A percentile compares a stretch with the other conserved stretches of the same genome.
phyloP scores from a whole-genome alignment of 2,888 invertebrate genomes.

The Catocala nupta region DNA sequence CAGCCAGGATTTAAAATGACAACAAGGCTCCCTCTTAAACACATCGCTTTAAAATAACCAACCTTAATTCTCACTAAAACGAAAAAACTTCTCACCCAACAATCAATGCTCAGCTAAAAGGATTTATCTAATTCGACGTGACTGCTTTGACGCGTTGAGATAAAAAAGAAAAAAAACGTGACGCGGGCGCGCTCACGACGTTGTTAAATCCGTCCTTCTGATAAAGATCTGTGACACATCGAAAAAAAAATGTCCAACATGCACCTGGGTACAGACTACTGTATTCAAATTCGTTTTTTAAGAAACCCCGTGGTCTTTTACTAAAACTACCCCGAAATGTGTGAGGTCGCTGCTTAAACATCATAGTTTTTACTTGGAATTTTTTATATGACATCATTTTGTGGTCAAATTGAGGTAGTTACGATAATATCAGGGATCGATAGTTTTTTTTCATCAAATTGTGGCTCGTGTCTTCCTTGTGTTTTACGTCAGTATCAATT shows the following conservation, averaged over 20 bases:
- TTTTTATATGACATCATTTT: slow-evolving; percentile 70
- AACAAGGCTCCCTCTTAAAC: slow-evolving; percentile 12
- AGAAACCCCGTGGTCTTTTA: slow-evolving; percentile 72
- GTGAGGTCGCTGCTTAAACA: slow-evolving; percentile 73
- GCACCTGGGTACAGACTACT: slow-evolving; percentile 70
- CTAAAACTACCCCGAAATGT: slow-evolving; percentile 71
- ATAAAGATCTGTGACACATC: slow-evolving; percentile 86
- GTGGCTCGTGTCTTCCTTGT: slow-evolving; percentile 46
- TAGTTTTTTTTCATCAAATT: slow-evolving; percentile 30
- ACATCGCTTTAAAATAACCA: slow-evolving; percentile 29
- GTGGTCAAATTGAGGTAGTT: slow-evolving; percentile 61
- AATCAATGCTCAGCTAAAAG: slow-evolving; percentile 75
- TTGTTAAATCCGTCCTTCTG: slow-evolving; percentile 82
- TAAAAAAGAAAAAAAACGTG: slow-evolving; percentile 71
- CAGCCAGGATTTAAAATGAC: slow-evolving; percentile 11
- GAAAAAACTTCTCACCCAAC: slow-evolving; percentile 65
- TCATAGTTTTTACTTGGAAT: slow-evolving; percentile 58
- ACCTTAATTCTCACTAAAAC: slow-evolving; percentile 40
- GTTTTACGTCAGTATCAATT: slow-evolving; percentile 42
- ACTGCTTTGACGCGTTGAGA: slow-evolving; percentile 77
- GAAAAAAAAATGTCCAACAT: slow-evolving; percentile 68
- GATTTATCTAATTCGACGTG: slow-evolving; percentile 85
- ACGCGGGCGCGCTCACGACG: slow-evolving; percentile 79
- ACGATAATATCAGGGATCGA: slow-evolving; percentile 54
- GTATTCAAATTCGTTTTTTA: slow-evolving; percentile 80